A percentile compares a stretch with the other conserved stretches of the same genome.
These are phyloP conservation scores for Drosophila hydei DNA, from an alignment of 1,140 invertebrate species.

Conservation along the genomic window DNA sequence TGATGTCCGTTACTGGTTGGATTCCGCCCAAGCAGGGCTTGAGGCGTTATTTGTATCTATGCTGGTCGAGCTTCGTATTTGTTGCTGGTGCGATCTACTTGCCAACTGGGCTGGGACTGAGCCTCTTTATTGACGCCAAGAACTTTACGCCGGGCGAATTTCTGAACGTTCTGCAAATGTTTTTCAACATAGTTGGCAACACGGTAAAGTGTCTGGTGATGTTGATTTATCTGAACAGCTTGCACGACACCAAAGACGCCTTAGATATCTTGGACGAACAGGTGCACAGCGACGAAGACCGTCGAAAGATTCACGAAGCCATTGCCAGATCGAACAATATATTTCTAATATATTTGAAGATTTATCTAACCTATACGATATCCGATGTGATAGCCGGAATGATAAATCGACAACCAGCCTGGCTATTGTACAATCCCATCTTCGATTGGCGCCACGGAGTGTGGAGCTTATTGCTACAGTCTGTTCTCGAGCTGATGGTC, in stretches of 20 bases:
- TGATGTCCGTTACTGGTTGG: not conserved
- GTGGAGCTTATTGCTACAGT: constrained; percentile 38
- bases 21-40: not conserved
- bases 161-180: not conserved
- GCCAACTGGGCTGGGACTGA: not conserved
- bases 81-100: not conserved
- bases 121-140: not conserved
- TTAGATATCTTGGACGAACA: not conserved
- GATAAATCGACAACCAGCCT: constrained; percentile 31
- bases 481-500: constrained; percentile 14
- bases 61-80: not conserved
- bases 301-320: not conserved
- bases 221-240: not conserved
- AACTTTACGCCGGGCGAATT: constrained; percentile 3
- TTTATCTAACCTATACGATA: not conserved
- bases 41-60: not conserved
- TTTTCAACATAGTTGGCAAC: not conserved
- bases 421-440: constrained; percentile 49
- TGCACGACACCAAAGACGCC: not conserved
- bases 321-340: constrained; percentile 4
- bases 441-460: constrained; percentile 43
- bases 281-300: not conserved
- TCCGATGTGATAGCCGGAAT: not conserved
- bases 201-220: not conserved
- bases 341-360: not conserved